Conservation (phyloP, 2,113 vertebrate species). For the Gambusia holbrooki region DNA sequence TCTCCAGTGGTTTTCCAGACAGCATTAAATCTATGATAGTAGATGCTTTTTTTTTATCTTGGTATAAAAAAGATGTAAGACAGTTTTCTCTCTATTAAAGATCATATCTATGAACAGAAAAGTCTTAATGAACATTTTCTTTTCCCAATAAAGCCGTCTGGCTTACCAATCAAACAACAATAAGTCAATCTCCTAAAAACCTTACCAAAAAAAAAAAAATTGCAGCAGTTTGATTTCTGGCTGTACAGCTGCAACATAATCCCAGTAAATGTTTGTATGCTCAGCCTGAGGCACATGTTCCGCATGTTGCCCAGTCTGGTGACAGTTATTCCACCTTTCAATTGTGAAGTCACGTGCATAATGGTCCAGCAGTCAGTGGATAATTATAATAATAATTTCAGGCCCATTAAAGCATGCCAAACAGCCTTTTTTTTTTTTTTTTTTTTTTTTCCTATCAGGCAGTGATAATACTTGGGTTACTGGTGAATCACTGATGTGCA, state of each 20-base stretch:
- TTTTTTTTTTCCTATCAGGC: conserved; percentile 25
- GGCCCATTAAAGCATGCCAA: conserved; percentile 31
- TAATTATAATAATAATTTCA: conserved; percentile 52
- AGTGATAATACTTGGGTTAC: conserved; percentile 29
- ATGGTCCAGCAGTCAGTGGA: conserved; percentile 21
- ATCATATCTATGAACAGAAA: too few species aligned
- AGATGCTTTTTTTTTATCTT: too few species aligned
- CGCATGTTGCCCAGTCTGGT: conserved; percentile 29
- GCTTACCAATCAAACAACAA: background rate
- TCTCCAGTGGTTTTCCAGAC: too few species aligned
- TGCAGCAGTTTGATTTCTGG: background rate
- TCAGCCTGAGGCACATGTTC: conserved; percentile 53
- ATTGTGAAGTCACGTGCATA: conserved; percentile 51
- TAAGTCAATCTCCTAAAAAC: background rate
- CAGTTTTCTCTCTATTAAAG: too few species aligned
- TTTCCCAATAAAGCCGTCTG: background rate
- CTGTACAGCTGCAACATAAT: conserved; percentile 25
- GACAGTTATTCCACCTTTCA: conserved; percentile 41
- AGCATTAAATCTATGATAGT: too few species aligned
- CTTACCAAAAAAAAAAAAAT: background rate
- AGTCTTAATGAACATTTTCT: background rate
- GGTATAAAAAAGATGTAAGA: too few species aligned
- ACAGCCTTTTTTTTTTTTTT: conserved; percentile 33
- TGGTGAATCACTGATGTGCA: conserved; percentile 7
- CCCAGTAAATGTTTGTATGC: conserved; percentile 24